Percentiles rank a stretch among this genome's conserved stretches.
Evolutionary conservation across 1,140 invertebrate species (phyloP).

Genomic region (Aphelenchoides fujianensis): DNA sequence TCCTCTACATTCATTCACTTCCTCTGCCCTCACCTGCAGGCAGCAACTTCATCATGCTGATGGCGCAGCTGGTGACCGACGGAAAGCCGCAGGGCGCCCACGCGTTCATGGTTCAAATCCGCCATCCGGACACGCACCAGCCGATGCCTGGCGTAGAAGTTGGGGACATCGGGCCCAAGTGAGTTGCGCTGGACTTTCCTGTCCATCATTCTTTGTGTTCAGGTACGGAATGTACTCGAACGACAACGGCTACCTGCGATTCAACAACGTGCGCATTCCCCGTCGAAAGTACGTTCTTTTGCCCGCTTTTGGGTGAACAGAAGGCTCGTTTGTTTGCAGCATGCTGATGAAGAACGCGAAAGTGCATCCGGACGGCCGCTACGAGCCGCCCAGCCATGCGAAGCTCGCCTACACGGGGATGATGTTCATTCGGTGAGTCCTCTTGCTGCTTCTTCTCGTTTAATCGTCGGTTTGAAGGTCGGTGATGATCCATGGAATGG

Average conservation of each 20-base stretch:
- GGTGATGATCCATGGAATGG: slow-evolving; percentile 36
- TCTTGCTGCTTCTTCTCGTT: too few species aligned
- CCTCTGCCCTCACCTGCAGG: slow-evolving; percentile 79
- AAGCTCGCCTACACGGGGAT: slow-evolving; percentile 82
- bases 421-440: slow-evolving; percentile 61
- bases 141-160: slow-evolving; percentile 80
- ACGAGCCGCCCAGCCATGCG: slow-evolving; percentile 76
- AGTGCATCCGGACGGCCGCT: slow-evolving; percentile 76
- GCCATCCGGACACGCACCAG: slow-evolving; percentile 79
- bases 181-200: slow-evolving; percentile 65
- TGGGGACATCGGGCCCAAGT: slow-evolving; percentile 86
- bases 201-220: neutral
- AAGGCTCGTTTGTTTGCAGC: too few species aligned
- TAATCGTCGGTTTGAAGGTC: slow-evolving; percentile 2
- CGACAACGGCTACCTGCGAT: slow-evolving; percentile 64
- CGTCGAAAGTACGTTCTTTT: too few species aligned
- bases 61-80: slow-evolving; percentile 81
- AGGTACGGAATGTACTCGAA: slow-evolving; percentile 61
- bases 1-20: neutral
- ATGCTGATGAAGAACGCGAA: slow-evolving; percentile 88
- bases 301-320: too few species aligned
- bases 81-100: slow-evolving; percentile 83
- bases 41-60: slow-evolving; percentile 77
- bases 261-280: slow-evolving; percentile 80
- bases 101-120: slow-evolving; percentile 83